Evolutionary conservation across 2,888 invertebrate species (phyloP), one percentile per base, ranked within the genome.

Genomic region (Agrochola lota): DNA sequence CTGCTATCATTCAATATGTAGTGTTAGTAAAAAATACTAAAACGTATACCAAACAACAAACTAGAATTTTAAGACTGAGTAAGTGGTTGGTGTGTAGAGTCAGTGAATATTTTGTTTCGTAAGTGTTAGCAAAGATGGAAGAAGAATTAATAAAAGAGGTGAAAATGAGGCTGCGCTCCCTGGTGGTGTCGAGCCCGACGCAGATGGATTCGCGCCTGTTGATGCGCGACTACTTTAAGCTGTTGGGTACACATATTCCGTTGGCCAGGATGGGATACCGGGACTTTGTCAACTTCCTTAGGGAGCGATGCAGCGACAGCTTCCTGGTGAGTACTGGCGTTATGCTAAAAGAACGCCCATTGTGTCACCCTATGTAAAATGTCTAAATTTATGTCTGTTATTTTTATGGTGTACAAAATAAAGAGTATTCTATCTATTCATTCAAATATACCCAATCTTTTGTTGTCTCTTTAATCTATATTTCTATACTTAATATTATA

Each of bases 141-240:
- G 90, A 91, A 43, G 95, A 95, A 73, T 12, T 72, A 66, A 62
- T 96, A 26, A 90, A 90, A 35, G 87, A 93, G 70, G 78, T 96
- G 74, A 96, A 96, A 88, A 86, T 90, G 35, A 89, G 90, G 83
- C 89, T 96, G 74, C 92, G 94, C 20, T 94, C 96, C 26, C 89
- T 96, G 81, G 96, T 96, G 85, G 96, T 96, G 81, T 96, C 96
- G 8, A 93, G 94, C 78, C 93, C 96, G 1, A 91, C 93, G 2
- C 91, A 93, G 82, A 90, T 96, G 86, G 94, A 95, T 74, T 91
- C 94, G 75, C 90, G 91, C n/a, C 80, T 92, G 7, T 87, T 96
- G 71, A 73, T 92, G 80, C 90, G 93, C 3, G 96, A 96, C 89
- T 96, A 96, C 83, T 91, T 92, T 46, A 90, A 82, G 81, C 93